Evolutionary conservation across 1,140 invertebrate genomes (phyloP).

Genomic region (Brachionus koreanus): DNA sequence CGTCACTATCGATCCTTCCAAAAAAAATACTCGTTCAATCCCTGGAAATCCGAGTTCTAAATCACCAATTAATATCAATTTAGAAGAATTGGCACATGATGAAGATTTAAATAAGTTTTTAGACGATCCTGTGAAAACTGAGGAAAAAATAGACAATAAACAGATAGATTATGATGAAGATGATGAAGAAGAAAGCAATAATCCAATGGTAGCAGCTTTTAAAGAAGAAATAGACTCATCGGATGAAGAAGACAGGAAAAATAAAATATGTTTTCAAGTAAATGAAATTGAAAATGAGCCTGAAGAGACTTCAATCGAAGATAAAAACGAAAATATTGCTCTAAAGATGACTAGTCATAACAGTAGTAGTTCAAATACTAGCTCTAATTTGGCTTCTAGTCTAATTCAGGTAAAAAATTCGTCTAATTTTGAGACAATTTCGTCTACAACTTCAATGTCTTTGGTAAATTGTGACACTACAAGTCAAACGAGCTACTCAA

Average conservation of each 20-base stretch:
- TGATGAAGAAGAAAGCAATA: slow-evolving; percentile 42
- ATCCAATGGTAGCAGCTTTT: slow-evolving; percentile 48
- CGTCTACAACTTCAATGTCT: not conserved
- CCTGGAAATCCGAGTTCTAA: not conserved
- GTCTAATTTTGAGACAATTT: not conserved
- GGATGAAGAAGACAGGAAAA: slow-evolving; percentile 41
- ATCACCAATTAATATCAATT: not conserved
- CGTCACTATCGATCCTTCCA: slow-evolving; percentile 7
- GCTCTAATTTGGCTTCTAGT: not conserved
- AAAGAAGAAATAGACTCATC: slow-evolving; percentile 48
- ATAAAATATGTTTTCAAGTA: not conserved
- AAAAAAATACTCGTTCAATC: not conserved
- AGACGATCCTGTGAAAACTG: not conserved
- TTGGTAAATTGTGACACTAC: not conserved
- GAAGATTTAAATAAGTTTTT: slow-evolving; percentile 16
- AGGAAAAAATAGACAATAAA: not conserved
- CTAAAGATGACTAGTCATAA: slow-evolving; percentile 12
- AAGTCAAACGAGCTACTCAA: not conserved
- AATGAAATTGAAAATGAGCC: not conserved
- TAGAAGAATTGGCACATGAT: slow-evolving; percentile 1
- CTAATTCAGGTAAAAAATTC: slow-evolving; percentile 5
- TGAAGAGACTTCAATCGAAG: not conserved
- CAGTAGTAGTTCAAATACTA: not conserved
- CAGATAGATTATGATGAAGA: not conserved
- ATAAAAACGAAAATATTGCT: not conserved